phyloP scores from a whole-genome alignment of 2,113 vertebrate genomes.

The Mesitornis unicolor region DNA sequence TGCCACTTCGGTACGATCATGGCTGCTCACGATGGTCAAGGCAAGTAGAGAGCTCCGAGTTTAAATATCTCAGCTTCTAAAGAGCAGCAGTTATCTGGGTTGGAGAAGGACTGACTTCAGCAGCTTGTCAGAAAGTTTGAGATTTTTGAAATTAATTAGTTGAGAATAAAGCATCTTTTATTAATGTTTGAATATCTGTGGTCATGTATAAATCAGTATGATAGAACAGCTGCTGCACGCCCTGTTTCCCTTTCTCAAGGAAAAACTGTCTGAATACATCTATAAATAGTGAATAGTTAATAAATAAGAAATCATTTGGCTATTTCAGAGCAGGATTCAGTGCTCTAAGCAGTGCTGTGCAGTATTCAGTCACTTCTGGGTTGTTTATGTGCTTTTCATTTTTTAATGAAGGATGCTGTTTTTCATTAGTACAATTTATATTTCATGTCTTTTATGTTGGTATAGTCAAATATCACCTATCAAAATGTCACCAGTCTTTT shows the following conservation, averaged over 20 bases:
- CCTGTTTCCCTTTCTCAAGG: neutral
- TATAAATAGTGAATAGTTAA: neutral
- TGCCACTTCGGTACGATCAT: accelerated
- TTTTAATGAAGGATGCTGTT: neutral
- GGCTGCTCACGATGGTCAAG: accelerated
- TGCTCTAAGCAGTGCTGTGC: neutral
- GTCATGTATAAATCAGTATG: neutral
- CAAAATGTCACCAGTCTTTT: neutral
- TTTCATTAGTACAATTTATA: neutral
- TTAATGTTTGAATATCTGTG: neutral
- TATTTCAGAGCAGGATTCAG: neutral
- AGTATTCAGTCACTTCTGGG: neutral
- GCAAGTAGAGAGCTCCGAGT: neutral
- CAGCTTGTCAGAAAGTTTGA: neutral
- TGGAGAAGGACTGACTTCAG: neutral
- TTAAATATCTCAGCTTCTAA: neutral
- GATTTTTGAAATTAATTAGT: neutral
- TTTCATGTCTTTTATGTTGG: neutral
- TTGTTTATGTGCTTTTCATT: neutral
- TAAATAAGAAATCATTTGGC: neutral
- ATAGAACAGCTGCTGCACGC: neutral
- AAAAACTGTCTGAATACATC: neutral
- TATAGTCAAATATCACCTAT: neutral
- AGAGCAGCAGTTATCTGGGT: neutral
- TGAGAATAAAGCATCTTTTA: neutral